Base-by-base conservation (phyloP, 37 sponge, comb jelly and placozoan genomes). In the Chondrilla cf. caribensis region DNA sequence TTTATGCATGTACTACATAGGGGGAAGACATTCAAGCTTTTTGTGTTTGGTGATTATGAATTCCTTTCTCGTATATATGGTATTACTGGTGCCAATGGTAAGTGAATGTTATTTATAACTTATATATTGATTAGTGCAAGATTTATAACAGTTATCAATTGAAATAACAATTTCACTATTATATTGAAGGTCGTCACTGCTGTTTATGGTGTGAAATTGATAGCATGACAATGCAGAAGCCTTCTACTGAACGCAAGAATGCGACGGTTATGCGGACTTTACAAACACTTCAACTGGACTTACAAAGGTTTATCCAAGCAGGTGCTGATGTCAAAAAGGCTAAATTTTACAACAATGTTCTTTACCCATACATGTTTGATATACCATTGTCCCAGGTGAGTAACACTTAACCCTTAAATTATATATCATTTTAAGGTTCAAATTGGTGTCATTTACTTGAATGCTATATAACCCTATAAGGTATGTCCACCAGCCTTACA, bases 11-110 rank as follows among this genome's bases (percentile, higher is more conserved):
- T 11, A 54, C 17, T 54, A 54, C 39, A 40, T 38, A 86, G 82
- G 36, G 82, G 38, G 28, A 77, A 76, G 38, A 77, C 2, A 36
- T 42, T 86, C 17, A 35, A 57, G 5, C 55, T 86, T 33, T 79
- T 85, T 58, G 38, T 85, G 18, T 70, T 19, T 79, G 86, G 86
- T 28, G 86, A 85, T 43, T 85, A 85, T 29, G 71, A 85, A 44
- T 79, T 85, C 72, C 38, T 79, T 41, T 5, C 32, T n/a, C 14
- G 43, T 15, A 57, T 71, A 8, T 79, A 58, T 79, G 86, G 86
- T 0, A 21, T 85, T 8, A 70, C 86, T 26, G 86, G 86, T 22
- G 80, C 80, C 11, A 38, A 21, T 38, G 86, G 86, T 85, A 79
- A 70, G 33, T 8, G 2, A 28, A 9, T 19, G 2, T 6, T 17